Conservation (phyloP, 2,797 vertebrate species). For the Adrianichthys oophorus region DNA sequence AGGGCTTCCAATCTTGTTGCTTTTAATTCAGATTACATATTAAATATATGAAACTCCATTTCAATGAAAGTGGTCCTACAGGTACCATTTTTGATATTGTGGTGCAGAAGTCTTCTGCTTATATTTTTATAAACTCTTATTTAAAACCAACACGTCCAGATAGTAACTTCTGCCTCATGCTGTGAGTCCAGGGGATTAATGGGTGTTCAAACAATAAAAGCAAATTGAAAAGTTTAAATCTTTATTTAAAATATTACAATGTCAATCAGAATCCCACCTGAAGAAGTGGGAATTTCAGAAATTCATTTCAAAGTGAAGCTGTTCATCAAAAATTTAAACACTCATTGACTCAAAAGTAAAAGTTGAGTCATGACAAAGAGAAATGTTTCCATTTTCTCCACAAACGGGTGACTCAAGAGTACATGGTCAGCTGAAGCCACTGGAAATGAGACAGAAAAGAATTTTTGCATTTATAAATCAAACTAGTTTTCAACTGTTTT, state of each 20-base stretch:
- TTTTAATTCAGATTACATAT: too few relatives aligned
- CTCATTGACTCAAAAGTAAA: too few relatives aligned
- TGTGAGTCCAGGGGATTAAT: conserved; percentile 22
- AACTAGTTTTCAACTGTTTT: neutral
- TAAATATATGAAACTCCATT: too few relatives aligned
- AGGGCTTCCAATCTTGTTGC: too few relatives aligned
- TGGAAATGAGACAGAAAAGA: conserved; percentile 36
- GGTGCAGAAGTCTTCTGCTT: neutral
- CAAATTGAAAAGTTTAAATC: neutral
- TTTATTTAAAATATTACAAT: neutral
- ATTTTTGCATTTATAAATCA: neutral
- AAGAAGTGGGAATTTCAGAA: neutral
- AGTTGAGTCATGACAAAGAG: neutral
- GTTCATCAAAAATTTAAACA: neutral
- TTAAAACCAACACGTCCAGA: conserved; percentile 12
- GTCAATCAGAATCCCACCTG: neutral
- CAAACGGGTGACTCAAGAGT: conserved; percentile 59
- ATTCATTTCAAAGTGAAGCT: neutral
- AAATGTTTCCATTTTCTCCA: neutral
- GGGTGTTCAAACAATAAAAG: conserved; percentile 40
- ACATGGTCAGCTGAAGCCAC: conserved; percentile 85
- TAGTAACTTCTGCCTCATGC: neutral
- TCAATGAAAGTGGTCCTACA: too few relatives aligned
- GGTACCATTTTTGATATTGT: neutral
- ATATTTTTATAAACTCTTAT: neutral